These are phyloP conservation scores for Ovis aries DNA, from an alignment of 2,113 vertebrate genomes.

Conservation along the genomic window DNA sequence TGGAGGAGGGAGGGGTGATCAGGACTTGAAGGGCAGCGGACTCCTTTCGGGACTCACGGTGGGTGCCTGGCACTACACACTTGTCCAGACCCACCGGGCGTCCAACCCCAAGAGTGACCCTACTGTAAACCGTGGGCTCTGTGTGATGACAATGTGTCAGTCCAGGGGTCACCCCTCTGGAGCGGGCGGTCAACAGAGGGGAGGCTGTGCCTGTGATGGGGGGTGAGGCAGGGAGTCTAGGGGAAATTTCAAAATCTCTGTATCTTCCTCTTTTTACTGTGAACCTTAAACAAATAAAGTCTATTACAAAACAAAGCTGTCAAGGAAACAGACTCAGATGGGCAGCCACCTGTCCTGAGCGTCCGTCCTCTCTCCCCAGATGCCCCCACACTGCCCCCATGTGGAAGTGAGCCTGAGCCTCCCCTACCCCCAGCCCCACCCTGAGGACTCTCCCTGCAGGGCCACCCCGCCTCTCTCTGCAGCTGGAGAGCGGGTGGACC, in stretches of 20 bases:
- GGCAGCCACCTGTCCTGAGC: no score
- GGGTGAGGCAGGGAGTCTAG: rapidly evolving
- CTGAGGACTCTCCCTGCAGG: not conserved
- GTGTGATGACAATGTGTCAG: rapidly evolving
- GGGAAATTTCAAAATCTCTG: not conserved
- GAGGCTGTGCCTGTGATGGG: not conserved
- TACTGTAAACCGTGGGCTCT: rapidly evolving
- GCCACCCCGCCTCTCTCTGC: not conserved
- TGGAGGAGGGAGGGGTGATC: no score
- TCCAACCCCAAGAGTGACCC: rapidly evolving
- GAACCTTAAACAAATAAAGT: not conserved
- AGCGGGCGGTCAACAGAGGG: rapidly evolving
- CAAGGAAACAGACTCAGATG: no score
- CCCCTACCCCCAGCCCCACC: not conserved
- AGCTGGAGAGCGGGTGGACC: not conserved
- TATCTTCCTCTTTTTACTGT: not conserved
- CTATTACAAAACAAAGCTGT: not conserved
- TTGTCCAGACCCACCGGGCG: not conserved
- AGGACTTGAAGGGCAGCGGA: rapidly evolving
- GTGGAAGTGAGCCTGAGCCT: not conserved
- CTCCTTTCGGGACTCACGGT: rapidly evolving
- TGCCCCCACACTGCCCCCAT: not conserved
- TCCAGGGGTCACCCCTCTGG: rapidly evolving
- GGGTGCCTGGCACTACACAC: rapidly evolving
- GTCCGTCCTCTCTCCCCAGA: not conserved